Base-by-base conservation (phyloP, 2,113 vertebrate species). In the Tachycineta bicolor region DNA sequence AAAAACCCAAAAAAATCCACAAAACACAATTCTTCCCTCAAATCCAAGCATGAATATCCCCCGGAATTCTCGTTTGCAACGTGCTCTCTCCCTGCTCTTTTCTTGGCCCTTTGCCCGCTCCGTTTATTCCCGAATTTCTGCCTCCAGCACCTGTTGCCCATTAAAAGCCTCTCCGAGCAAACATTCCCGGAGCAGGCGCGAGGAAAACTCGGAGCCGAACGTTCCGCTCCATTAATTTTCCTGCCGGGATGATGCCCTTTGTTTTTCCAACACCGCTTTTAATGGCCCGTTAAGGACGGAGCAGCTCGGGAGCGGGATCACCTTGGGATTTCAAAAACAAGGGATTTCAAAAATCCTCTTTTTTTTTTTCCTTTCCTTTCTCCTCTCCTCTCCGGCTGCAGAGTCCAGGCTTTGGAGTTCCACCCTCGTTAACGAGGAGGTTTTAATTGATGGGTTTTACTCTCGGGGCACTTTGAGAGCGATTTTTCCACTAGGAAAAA, bases 101-200 rank as follows among this genome's bases (percentile, higher is more conserved):
- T 85, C 37, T 28, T 28, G 46, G n/a, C 43, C 14, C 12, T 64
- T 49, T 56, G 31, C 34, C 75, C 62, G 8, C 74, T 47, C 74
- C 16, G 9, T 77, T 87, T 58, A 59, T 52, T 92, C 92, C 84
- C 67, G 11, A 49, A 63, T 83, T 91, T 70, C 86, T 65, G 49
- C 77, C 65, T 64, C 65, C 92, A 77, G 62, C 93, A 94, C 93
- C 96, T 96, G 95, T n/a, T 95, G 65, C 69, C 22, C 78, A 88
- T 97, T 96, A 96, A 94, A 85, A 80, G 21, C 26, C 34, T 81
- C 67, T 80, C 58, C 59, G 33, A 83, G 26, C 12, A 46, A 88
- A 60, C n/a, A 14, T 94, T 93, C 60, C 69, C 6, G 6, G 62
- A 47, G 14, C 58, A 79, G 85, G 67, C 53, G 5, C 4, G 55